Evolutionary conservation across 2,888 invertebrate species (phyloP).

Genomic region (Asteroscopus sphinx): DNA sequence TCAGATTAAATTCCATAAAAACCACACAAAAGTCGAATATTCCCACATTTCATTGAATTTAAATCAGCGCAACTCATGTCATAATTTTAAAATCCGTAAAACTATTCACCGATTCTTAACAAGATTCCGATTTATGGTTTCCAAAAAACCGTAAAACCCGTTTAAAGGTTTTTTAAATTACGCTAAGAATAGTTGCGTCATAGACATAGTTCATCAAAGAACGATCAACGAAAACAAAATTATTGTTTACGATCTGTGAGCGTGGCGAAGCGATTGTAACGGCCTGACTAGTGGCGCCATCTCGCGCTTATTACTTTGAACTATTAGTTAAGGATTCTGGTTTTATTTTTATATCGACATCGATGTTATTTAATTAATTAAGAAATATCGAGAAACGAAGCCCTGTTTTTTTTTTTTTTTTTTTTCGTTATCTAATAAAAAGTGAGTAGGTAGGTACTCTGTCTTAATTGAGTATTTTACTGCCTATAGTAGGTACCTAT

Average conservation of each 20-base stretch:
- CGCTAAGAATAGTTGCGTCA: slow-evolving; percentile 28
- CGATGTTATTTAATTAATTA: slow-evolving; percentile 45
- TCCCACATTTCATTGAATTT: neutral
- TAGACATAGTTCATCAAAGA: slow-evolving; percentile 64
- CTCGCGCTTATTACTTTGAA: slow-evolving; percentile 67
- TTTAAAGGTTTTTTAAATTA: slow-evolving; percentile 28
- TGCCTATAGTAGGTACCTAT: too few relatives aligned
- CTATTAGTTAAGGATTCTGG: slow-evolving; percentile 56
- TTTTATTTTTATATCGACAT: slow-evolving; percentile 51
- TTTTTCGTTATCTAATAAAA: too few relatives aligned
- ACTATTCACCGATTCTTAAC: slow-evolving; percentile 29
- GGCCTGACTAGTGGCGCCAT: slow-evolving; percentile 76
- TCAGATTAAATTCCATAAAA: too few relatives aligned
- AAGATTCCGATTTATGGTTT: slow-evolving; percentile 42
- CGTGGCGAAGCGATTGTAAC: slow-evolving; percentile 69
- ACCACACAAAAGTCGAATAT: too few relatives aligned
- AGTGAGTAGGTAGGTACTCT: too few relatives aligned
- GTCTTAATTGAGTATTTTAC: too few relatives aligned
- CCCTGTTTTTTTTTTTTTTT: too few relatives aligned
- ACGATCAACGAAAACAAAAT: slow-evolving; percentile 60
- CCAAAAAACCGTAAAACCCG: slow-evolving; percentile 26
- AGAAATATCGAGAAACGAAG: slow-evolving; percentile 21
- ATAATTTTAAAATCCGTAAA: slow-evolving; percentile 18
- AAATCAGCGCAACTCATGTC: neutral
- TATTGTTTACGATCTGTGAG: slow-evolving; percentile 75